These are phyloP conservation scores for Aphis gossypii DNA, from an alignment of 1,140 invertebrate genomes.

Conservation along the genomic window DNA sequence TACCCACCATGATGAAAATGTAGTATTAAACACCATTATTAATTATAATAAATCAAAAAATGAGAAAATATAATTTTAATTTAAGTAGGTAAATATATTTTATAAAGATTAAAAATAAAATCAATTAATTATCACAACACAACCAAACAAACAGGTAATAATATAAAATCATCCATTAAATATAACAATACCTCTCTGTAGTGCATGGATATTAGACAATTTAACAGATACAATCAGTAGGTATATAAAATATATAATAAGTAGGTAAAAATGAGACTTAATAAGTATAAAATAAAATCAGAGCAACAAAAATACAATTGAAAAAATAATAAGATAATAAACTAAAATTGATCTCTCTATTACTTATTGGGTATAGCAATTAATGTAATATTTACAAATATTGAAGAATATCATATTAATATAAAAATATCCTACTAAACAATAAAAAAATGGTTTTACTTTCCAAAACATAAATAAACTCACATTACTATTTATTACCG, in stretches of 20 bases:
- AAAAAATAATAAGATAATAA: not conserved
- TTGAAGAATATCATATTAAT: not conserved
- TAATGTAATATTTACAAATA: not conserved
- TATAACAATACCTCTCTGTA: not conserved
- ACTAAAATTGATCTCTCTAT: not conserved
- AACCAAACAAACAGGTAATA: not conserved
- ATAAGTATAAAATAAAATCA: not conserved
- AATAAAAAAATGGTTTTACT: too few species aligned
- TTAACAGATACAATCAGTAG: not conserved
- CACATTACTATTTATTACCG: too few species aligned
- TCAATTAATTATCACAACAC: not conserved
- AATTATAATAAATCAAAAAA: not conserved
- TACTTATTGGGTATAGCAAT: not conserved
- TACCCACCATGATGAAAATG: not conserved
- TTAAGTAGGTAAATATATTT: not conserved
- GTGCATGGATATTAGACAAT: not conserved
- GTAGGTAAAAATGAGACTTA: too few species aligned
- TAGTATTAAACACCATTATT: not conserved
- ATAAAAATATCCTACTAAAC: too few species aligned
- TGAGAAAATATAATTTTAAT: not conserved
- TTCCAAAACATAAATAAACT: too few species aligned
- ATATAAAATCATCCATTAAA: not conserved
- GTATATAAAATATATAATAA: not conserved
- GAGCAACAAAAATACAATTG: not conserved
- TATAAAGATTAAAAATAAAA: not conserved